Percentiles rank a stretch among this genome's conserved stretches.
These are phyloP conservation scores for Pagrus major DNA, from an alignment of 2,113 vertebrate species.

Conservation along the genomic window DNA sequence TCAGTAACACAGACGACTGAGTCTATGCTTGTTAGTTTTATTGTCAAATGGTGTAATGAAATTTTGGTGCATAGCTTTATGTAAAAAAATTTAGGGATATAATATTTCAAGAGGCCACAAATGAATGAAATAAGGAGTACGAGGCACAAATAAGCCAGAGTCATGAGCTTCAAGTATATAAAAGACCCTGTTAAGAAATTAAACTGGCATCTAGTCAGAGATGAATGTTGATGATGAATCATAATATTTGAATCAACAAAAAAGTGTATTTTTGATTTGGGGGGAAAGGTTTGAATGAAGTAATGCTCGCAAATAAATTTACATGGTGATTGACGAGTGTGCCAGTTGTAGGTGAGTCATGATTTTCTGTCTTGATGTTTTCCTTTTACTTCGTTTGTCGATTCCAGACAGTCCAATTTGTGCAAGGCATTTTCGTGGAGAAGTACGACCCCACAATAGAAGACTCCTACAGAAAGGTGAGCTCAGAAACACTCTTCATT, in stretches of 20 bases:
- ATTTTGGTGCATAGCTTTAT: not conserved
- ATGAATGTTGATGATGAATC: not conserved
- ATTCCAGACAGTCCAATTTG: slow-evolving; percentile 96
- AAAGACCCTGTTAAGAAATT: not conserved
- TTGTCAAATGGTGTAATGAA: not conserved
- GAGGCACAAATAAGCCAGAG: not conserved
- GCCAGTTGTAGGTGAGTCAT: not conserved
- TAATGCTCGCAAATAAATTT: not conserved
- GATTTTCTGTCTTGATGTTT: not conserved
- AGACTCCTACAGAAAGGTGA: slow-evolving; percentile 99
- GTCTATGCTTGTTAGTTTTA: not conserved
- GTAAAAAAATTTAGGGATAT: not conserved
- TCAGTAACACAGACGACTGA: not conserved
- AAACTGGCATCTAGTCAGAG: not conserved
- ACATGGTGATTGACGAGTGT: no score
- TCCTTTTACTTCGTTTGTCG: slow-evolving; percentile 20
- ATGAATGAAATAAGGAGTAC: not conserved
- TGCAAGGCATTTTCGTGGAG: slow-evolving; percentile 99
- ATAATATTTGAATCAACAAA: not conserved
- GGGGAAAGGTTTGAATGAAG: not conserved
- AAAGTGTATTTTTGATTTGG: not conserved
- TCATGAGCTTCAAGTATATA: not conserved
- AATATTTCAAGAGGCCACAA: not conserved
- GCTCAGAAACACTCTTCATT: not conserved
- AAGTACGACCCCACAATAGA: slow-evolving; percentile 99